These are phyloP conservation scores for Cochlearius cochlearius DNA, from an alignment of 2,113 vertebrate genomes.

Conservation along the genomic window DNA sequence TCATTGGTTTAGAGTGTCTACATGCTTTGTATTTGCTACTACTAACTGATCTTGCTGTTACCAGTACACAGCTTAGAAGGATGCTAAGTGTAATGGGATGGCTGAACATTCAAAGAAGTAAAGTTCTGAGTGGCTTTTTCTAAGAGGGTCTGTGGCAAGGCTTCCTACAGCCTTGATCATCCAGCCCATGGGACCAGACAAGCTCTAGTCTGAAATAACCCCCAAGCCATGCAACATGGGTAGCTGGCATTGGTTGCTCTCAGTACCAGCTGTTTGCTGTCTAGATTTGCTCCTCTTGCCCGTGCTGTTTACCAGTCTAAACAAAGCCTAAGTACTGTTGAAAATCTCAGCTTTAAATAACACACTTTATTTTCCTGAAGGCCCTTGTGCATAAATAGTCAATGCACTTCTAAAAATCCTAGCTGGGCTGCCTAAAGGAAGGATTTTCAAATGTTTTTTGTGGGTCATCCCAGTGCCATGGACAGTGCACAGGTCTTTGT, in stretches of 20 bases:
- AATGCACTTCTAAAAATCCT: neutral
- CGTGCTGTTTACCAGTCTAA: neutral
- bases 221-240: neutral
- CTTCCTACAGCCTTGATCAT: neutral
- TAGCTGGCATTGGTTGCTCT: neutral
- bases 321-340: neutral
- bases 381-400: neutral
- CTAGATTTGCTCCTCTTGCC: neutral
- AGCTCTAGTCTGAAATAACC: neutral
- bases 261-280: neutral
- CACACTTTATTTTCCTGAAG: neutral
- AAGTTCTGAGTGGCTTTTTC: neutral
- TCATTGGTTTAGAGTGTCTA: neutral
- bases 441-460: neutral
- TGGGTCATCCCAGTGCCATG: neutral
- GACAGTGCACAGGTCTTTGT: neutral
- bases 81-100: neutral
- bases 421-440: neutral
- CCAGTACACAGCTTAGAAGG: neutral
- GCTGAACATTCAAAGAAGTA: neutral
- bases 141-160: neutral
- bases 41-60: neutral
- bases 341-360: neutral
- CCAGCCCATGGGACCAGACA: neutral
- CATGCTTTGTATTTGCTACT: neutral